Percentiles rank a stretch among this genome's conserved stretches.
Conservation (phyloP, 2,797 vertebrate species). For the Poeciliopsis turneri region DNA sequence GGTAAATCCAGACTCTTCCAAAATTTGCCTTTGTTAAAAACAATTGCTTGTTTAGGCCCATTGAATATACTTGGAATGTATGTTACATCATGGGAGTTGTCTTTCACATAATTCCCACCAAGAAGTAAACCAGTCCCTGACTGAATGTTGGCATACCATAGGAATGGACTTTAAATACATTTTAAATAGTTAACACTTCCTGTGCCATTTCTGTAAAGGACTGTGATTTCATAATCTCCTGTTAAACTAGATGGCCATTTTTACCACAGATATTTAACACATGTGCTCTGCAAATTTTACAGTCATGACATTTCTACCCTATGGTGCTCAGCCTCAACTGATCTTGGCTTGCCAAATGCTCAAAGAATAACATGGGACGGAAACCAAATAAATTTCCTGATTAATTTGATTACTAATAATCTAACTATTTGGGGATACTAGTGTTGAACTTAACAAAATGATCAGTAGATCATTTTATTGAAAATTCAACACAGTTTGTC, state of each 20-base stretch:
- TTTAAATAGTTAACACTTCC: not conserved
- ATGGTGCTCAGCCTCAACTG: not conserved
- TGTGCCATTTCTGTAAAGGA: not conserved
- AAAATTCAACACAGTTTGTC: not conserved
- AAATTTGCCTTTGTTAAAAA: conserved; percentile 1
- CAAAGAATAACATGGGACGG: not conserved
- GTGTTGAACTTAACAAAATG: not conserved
- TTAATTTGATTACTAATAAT: not conserved
- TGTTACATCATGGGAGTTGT: not conserved
- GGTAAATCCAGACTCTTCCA: not conserved
- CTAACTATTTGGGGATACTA: not conserved
- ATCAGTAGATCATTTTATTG: not conserved
- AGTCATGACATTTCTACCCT: not conserved
- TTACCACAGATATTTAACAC: no score
- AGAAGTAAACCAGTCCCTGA: not conserved
- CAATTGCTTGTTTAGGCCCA: not conserved
- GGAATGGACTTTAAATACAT: not conserved
- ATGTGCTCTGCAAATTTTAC: not conserved
- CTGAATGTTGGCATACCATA: not conserved
- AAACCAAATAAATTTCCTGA: not conserved
- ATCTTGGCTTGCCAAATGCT: not conserved
- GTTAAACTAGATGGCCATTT: no score
- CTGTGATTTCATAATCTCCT: no score
- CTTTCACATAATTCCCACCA: not conserved
- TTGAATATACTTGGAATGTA: not conserved